A percentile compares a stretch with the other conserved stretches of the same genome.
Evolutionary conservation across 2,113 vertebrate species (phyloP).

Genomic region (Oryzias melastigma): DNA sequence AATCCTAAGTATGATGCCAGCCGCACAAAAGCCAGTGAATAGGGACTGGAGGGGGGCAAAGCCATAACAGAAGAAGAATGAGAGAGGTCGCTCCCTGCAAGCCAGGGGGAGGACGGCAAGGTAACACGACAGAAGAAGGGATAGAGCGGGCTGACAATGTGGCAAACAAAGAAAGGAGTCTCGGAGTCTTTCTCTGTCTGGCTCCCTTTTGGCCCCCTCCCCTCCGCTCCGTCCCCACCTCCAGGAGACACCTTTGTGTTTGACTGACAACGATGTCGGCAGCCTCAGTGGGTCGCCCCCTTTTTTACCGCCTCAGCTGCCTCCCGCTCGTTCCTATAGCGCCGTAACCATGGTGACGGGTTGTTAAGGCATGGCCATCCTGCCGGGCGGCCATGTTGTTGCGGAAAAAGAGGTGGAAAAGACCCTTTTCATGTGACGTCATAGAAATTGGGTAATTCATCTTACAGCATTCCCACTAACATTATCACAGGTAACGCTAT

Average conservation of each 20-base stretch:
- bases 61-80: slow-evolving; percentile 55
- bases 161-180: slow-evolving; percentile 60
- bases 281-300: slow-evolving; percentile 57
- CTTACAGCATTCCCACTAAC: no score
- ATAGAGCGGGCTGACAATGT: slow-evolving; percentile 57
- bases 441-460: no score
- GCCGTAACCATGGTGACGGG: slow-evolving; percentile 42
- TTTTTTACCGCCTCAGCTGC: slow-evolving; percentile 37
- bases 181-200: slow-evolving; percentile 18
- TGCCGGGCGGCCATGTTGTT: slow-evolving; percentile 68
- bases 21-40: slow-evolving; percentile 46
- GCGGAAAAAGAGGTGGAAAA: slow-evolving; percentile 57
- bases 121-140: slow-evolving; percentile 58
- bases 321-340: slow-evolving; percentile 41
- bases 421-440: slow-evolving; percentile 15
- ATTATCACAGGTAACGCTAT: no score
- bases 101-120: slow-evolving; percentile 56
- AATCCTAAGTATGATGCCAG: slow-evolving; percentile 28
- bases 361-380: slow-evolving; percentile 60
- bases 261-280: slow-evolving; percentile 56
- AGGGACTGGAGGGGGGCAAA: slow-evolving; percentile 24
- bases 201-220: slow-evolving; percentile 29
- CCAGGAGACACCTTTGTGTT: slow-evolving; percentile 71
- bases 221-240: slow-evolving; percentile 47
- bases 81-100: slow-evolving; percentile 47